These are phyloP conservation scores for Xyrauchen texanus DNA, from an alignment of 2,113 vertebrate species.

Conservation along the genomic window DNA sequence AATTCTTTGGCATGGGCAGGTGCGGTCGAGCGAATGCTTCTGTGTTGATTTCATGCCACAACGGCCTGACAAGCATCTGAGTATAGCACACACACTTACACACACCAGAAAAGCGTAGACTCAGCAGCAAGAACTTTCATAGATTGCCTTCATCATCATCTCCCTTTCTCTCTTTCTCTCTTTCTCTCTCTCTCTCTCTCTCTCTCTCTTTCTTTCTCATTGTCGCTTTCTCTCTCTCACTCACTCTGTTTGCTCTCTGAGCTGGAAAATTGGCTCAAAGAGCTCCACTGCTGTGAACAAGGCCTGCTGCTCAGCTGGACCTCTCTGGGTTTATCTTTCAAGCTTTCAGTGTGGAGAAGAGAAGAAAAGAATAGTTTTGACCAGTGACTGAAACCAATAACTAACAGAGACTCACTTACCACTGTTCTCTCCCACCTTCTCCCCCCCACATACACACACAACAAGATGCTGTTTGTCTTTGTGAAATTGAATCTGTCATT, in stretches of 20 bases:
- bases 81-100: constrained; percentile 19
- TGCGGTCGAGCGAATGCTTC: constrained; percentile 34
- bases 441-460: constrained; percentile 37
- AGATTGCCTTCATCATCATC: constrained; percentile 55
- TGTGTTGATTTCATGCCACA: constrained; percentile 55
- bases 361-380: constrained; percentile 79
- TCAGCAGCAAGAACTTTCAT: constrained; percentile 49
- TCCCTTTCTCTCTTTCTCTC: constrained; percentile 50
- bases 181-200: constrained; percentile 47
- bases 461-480: constrained; percentile 51
- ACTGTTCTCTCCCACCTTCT: constrained; percentile 59
- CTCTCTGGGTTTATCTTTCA: constrained; percentile 78
- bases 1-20: constrained; percentile 36
- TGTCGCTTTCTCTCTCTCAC: constrained; percentile 65
- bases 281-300: constrained; percentile 81
- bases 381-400: constrained; percentile 83
- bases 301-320: constrained; percentile 79
- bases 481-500: constrained; percentile 62
- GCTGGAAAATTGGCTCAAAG: constrained; percentile 84
- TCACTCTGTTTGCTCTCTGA: constrained; percentile 78
- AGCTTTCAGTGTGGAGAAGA: constrained; percentile 69
- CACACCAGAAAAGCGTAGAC: constrained; percentile 39
- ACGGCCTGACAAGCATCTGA: constrained; percentile 51
- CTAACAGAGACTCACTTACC: constrained; percentile 75
- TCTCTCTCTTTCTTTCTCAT: constrained; percentile 54